A percentile compares a stretch with the other conserved stretches of the same genome.
These are phyloP conservation scores for Lordiphosa fenestrarum DNA, from an alignment of 2,888 invertebrate species.

Conservation along the genomic window DNA sequence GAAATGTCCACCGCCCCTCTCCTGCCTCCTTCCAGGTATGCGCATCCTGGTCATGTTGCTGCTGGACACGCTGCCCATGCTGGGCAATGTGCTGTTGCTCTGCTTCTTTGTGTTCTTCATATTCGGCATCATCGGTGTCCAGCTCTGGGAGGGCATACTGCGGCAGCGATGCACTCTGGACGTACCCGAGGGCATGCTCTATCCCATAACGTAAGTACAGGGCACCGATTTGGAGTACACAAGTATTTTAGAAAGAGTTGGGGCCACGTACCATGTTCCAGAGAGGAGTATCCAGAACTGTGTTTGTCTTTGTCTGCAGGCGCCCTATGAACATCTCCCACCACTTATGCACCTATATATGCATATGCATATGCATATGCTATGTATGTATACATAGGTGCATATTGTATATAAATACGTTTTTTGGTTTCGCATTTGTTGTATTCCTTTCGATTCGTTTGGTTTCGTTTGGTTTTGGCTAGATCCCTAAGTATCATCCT, in stretches of 20 bases:
- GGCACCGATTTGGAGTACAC: background rate
- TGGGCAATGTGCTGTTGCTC: slow-evolving; percentile 97
- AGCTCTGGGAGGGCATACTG: slow-evolving; percentile 98
- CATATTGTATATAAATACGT: too few relatives aligned
- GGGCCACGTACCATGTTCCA: too few relatives aligned
- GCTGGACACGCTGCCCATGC: slow-evolving; percentile 98
- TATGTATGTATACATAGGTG: slow-evolving; percentile 8
- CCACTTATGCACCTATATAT: slow-evolving; percentile 21
- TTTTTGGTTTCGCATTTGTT: slow-evolving; percentile 5
- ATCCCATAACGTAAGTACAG: slow-evolving; percentile 88
- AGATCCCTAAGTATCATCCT: too few relatives aligned
- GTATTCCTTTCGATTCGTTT: background rate
- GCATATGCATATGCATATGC: slow-evolving; percentile 18
- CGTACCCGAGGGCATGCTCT: slow-evolving; percentile 85
- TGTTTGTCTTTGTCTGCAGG: slow-evolving; percentile 49
- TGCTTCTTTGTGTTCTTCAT: slow-evolving; percentile 99
- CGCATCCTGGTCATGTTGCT: slow-evolving; percentile 98
- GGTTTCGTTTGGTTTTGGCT: background rate
- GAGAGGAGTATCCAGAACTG: slow-evolving; percentile 9
- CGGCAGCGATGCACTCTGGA: slow-evolving; percentile 95
- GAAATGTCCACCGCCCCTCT: too few relatives aligned
- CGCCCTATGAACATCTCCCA: slow-evolving; percentile 17
- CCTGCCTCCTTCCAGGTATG: slow-evolving; percentile 87
- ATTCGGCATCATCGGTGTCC: slow-evolving; percentile 99
- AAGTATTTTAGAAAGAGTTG: background rate